Conservation (phyloP, 53 echinoderm and acorn worm genomes). For the Mesocentrotus franciscanus region DNA sequence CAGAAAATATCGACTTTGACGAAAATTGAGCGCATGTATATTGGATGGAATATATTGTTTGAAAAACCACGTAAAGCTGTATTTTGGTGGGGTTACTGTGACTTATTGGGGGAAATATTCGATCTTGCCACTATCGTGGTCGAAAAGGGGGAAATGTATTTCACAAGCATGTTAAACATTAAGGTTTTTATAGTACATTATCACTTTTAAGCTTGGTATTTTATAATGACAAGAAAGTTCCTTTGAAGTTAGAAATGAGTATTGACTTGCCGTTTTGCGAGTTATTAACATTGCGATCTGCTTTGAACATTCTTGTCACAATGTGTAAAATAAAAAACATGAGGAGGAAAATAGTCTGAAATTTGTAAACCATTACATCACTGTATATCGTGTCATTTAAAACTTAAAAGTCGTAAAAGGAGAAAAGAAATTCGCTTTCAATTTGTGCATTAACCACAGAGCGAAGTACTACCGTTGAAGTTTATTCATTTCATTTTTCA, state of each 20-base stretch:
- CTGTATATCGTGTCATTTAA: no score
- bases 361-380: no score
- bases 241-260: neutral
- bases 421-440: no score
- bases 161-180: neutral
- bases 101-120: neutral
- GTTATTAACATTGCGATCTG: neutral
- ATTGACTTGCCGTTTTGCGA: neutral
- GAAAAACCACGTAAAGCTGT: neutral
- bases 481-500: no score
- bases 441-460: no score
- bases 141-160: neutral
- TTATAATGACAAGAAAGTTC: neutral
- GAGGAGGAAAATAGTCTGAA: no score
- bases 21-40: neutral
- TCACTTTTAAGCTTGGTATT: neutral
- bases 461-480: no score
- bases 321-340: neutral
- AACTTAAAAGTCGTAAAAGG: no score
- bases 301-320: neutral
- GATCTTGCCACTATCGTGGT: neutral
- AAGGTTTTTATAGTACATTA: neutral
- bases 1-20: slow-evolving; percentile 22
- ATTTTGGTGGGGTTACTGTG: neutral
- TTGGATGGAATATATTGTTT: neutral